phyloP scores from a whole-genome alignment of 1,140 invertebrate species.

The Halictus rubicundus region DNA sequence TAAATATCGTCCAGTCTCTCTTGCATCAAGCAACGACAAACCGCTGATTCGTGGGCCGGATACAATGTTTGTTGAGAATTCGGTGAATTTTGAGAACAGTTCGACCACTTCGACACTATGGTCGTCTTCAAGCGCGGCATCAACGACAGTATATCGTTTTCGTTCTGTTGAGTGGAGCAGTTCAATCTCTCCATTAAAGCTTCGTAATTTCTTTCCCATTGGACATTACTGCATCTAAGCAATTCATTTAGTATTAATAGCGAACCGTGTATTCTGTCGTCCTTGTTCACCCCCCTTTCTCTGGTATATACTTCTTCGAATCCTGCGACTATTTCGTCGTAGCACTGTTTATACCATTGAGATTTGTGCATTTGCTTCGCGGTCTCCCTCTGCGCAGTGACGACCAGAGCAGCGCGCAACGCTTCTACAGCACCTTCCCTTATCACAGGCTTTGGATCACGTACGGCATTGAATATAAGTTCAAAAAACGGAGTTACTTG shows the following conservation, averaged over 20 bases:
- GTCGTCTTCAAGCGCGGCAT: conserved; percentile 83
- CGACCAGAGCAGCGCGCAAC: conserved; percentile 93
- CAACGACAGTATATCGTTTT: conserved; percentile 83
- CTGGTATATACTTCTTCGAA: conserved; percentile 87
- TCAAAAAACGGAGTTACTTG: conserved; percentile 98
- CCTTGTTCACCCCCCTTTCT: conserved; percentile 90
- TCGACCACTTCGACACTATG: conserved; percentile 81
- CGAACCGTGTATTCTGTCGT: conserved; percentile 96
- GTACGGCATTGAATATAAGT: conserved; percentile 94
- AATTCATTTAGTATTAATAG: conserved; percentile 97
- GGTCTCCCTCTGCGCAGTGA: conserved; percentile 96
- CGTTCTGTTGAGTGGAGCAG: conserved; percentile 78
- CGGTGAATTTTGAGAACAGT: conserved; percentile 65
- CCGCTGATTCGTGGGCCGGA: conserved; percentile 90
- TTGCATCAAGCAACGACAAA: conserved; percentile 90
- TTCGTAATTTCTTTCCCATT: conserved; percentile 92
- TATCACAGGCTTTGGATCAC: conserved; percentile 95
- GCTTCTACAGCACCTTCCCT: conserved; percentile 96
- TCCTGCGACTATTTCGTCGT: conserved; percentile 91
- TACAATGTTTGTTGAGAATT: conserved; percentile 69
- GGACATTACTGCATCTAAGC: conserved; percentile 93
- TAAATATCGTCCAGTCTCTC: conserved; percentile 94
- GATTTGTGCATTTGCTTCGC: conserved; percentile 93
- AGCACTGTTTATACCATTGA: conserved; percentile 95
- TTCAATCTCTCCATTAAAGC: conserved; percentile 83